A percentile compares a stretch with the other conserved stretches of the same genome.
Evolutionary conservation across 2,888 invertebrate species (phyloP).

Genomic region (Ophonus ardosiacus): DNA sequence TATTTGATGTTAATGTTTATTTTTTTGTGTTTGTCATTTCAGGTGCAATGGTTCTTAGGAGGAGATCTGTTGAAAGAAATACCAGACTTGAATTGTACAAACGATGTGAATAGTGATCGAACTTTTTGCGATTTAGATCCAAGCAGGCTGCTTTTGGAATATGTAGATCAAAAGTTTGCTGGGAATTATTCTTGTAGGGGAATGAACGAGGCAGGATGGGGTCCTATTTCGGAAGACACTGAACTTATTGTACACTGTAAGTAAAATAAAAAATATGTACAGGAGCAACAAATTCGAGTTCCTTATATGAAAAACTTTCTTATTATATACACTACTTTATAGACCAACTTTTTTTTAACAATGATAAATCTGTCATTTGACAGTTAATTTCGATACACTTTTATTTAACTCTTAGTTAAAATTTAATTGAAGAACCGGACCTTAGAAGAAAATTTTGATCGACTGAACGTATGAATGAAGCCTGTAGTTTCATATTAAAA

Average conservation of each 20-base stretch:
- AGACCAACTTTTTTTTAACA: too few species aligned
- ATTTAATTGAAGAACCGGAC: too few species aligned
- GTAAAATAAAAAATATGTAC: conserved; percentile 71
- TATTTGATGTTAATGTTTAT: neutral
- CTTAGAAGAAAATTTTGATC: too few species aligned
- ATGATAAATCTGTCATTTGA: too few species aligned
- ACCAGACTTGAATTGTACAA: conserved; percentile 85
- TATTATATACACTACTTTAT: too few species aligned
- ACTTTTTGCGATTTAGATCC: conserved; percentile 92
- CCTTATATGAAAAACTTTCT: too few species aligned
- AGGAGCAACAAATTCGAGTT: too few species aligned
- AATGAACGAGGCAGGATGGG: conserved; percentile 93
- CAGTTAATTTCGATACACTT: too few species aligned
- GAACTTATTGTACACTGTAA: conserved; percentile 90
- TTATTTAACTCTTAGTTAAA: too few species aligned
- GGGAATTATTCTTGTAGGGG: conserved; percentile 97
- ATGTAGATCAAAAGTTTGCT: conserved; percentile 92
- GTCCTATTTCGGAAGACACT: conserved; percentile 85
- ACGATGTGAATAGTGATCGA: conserved; percentile 75
- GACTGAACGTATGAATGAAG: too few species aligned
- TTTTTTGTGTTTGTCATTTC: neutral
- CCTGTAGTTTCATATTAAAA: too few species aligned
- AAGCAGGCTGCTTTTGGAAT: conserved; percentile 89
- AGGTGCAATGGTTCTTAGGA: conserved; percentile 89
- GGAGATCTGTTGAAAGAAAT: conserved; percentile 90